Percentiles rank a stretch among this genome's conserved stretches.
phyloP scores from a whole-genome alignment of 2,888 invertebrate species.

The Phaonia tiefii region DNA sequence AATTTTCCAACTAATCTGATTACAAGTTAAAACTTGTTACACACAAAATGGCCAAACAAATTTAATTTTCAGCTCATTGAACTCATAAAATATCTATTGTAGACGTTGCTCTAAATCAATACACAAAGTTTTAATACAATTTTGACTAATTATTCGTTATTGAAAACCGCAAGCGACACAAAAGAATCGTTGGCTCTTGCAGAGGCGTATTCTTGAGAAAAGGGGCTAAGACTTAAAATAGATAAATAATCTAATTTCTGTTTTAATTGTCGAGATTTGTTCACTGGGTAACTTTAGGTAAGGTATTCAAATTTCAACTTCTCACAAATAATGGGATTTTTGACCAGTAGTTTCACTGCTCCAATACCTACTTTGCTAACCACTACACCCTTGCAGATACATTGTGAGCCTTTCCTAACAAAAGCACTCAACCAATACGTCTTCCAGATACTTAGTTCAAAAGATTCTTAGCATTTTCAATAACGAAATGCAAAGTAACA shows the following conservation, averaged over 20 bases:
- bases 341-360: too few relatives aligned
- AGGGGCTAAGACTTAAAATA: too few relatives aligned
- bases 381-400: too few relatives aligned
- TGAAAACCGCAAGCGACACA: conserved; percentile 1
- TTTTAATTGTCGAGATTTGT: too few relatives aligned
- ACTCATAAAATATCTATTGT: background rate
- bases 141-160: conserved; percentile 40
- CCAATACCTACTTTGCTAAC: too few relatives aligned
- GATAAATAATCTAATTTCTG: too few relatives aligned
- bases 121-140: conserved; percentile 44
- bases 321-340: too few relatives aligned
- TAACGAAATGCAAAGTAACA: conserved; percentile 50
- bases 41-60: conserved; percentile 49
- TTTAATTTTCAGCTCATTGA: background rate
- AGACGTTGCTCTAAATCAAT: conserved; percentile 38
- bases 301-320: too few relatives aligned
- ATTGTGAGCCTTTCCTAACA: conserved; percentile 2
- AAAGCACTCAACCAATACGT: background rate
- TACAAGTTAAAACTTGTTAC: conserved; percentile 40
- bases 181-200: background rate
- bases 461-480: conserved; percentile 30
- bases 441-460: background rate
- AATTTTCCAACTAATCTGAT: conserved; percentile 52
- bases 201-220: background rate
- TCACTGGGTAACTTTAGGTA: too few relatives aligned